A percentile compares a stretch with the other conserved stretches of the same genome.
phyloP scores from a whole-genome alignment of 2,113 vertebrate species.

The Actinemys pallida region DNA sequence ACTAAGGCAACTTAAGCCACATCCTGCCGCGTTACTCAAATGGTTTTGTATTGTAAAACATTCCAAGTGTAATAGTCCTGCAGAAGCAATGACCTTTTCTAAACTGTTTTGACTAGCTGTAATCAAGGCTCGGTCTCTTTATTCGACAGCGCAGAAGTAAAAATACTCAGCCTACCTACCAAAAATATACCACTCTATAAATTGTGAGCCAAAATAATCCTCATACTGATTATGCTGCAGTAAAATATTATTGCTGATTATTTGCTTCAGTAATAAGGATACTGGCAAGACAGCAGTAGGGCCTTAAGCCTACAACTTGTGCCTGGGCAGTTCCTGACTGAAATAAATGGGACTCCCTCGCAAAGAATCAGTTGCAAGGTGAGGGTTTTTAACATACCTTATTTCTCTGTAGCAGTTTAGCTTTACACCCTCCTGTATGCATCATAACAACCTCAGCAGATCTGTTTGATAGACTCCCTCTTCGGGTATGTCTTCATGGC shows the following conservation, averaged over 20 bases:
- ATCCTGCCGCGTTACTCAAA: neutral
- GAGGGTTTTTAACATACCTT: neutral
- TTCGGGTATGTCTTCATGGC: neutral
- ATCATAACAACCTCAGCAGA: neutral
- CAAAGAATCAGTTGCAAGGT: neutral
- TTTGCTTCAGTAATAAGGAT: conserved; percentile 45
- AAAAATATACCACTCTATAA: conserved; percentile 52
- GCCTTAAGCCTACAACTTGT: conserved; percentile 14
- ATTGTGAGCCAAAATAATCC: conserved; percentile 48
- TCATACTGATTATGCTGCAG: neutral
- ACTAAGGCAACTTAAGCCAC: neutral
- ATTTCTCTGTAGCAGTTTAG: neutral
- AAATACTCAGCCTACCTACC: neutral
- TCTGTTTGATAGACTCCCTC: accelerated
- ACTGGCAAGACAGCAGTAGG: conserved; percentile 31
- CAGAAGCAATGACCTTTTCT: neutral
- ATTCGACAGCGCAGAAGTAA: neutral
- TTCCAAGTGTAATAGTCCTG: neutral
- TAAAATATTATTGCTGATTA: conserved; percentile 47
- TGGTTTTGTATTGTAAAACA: accelerated
- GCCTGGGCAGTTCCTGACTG: conserved; percentile 25
- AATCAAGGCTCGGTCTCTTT: neutral
- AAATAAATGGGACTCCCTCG: conserved; percentile 19
- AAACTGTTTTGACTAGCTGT: neutral
- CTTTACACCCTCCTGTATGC: neutral